Percentiles rank a stretch among this genome's conserved stretches.
These are phyloP conservation scores for Jaculus jaculus DNA, from an alignment of 2,113 vertebrate species.

Conservation along the genomic window DNA sequence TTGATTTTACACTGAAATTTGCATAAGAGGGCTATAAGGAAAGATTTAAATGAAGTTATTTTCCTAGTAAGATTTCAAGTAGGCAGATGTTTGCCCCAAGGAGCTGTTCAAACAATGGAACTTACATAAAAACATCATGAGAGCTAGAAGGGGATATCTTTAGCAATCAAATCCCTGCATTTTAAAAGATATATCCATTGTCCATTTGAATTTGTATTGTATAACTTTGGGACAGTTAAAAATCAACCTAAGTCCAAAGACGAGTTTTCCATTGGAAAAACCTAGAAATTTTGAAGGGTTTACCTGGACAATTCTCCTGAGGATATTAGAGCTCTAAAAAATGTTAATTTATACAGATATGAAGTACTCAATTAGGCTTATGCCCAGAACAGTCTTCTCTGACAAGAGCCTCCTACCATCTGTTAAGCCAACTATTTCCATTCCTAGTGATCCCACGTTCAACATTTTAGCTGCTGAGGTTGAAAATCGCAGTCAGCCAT, in stretches of 20 bases:
- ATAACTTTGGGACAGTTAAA: slow-evolving; percentile 49
- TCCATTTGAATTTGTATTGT: slow-evolving; percentile 32
- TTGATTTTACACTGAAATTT: slow-evolving; percentile 8
- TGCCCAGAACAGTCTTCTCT: slow-evolving; percentile 76
- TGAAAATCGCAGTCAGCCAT: slow-evolving; percentile 75
- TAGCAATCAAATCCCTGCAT: slow-evolving; percentile 17
- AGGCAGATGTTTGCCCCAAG: slow-evolving; percentile 77
- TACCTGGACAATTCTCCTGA: slow-evolving; percentile 71
- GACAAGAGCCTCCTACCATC: slow-evolving; percentile 82
- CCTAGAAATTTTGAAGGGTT: slow-evolving; percentile 54
- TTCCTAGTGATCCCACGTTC: slow-evolving; percentile 81
- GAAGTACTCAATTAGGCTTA: slow-evolving; percentile 81
- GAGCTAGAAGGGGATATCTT: slow-evolving; percentile 15
- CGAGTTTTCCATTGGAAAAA: slow-evolving; percentile 54
- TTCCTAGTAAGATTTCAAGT: slow-evolving; percentile 70
- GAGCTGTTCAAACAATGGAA: slow-evolving; percentile 71
- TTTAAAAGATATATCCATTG: slow-evolving; percentile 19
- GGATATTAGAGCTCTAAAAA: slow-evolving; percentile 75
- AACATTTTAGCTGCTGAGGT: slow-evolving; percentile 54
- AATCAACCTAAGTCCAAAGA: slow-evolving; percentile 57
- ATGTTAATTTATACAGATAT: slow-evolving; percentile 84
- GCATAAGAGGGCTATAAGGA: slow-evolving; percentile 40
- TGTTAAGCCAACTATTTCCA: slow-evolving; percentile 83
- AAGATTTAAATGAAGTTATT: slow-evolving; percentile 79
- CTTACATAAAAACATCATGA: slow-evolving; percentile 62